phyloP scores from a whole-genome alignment of 1,140 invertebrate genomes.

The Hermetia illucens region DNA sequence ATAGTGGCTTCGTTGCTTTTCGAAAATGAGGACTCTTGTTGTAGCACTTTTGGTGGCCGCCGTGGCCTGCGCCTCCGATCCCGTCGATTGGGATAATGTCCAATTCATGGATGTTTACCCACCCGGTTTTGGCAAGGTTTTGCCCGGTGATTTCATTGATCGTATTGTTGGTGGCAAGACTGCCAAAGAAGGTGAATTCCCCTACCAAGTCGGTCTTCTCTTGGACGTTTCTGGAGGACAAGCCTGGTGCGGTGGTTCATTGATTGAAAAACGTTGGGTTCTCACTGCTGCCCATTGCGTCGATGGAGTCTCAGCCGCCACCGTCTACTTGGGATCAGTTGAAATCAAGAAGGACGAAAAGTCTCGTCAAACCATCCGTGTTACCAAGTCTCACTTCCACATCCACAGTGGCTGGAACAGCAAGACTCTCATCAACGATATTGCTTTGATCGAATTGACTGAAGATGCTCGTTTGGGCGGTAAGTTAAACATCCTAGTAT shows the following conservation, averaged over 20 bases:
- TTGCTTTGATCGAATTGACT: slow-evolving; percentile 30
- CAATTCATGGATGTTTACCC: background rate
- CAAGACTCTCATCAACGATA: slow-evolving; percentile 20
- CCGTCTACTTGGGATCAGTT: slow-evolving; percentile 18
- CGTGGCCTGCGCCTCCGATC: background rate
- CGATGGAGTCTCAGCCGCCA: slow-evolving; percentile 19
- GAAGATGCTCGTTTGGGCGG: slow-evolving; percentile 16
- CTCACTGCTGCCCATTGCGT: slow-evolving; percentile 48
- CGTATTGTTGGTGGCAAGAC: slow-evolving; percentile 17
- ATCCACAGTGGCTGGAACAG: slow-evolving; percentile 15
- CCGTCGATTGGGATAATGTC: background rate
- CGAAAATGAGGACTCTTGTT: too few species aligned
- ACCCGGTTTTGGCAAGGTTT: background rate
- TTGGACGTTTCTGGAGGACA: slow-evolving; percentile 18
- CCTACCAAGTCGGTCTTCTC: slow-evolving; percentile 34
- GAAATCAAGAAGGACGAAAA: slow-evolving; percentile 14
- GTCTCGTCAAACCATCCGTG: slow-evolving; percentile 16
- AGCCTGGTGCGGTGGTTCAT: slow-evolving; percentile 39
- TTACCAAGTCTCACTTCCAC: slow-evolving; percentile 13
- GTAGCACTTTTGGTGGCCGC: background rate
- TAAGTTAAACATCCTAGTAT: slow-evolving; percentile 13
- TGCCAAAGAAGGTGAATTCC: slow-evolving; percentile 31
- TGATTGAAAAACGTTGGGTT: slow-evolving; percentile 37
- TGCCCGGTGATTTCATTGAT: slow-evolving; percentile 5
- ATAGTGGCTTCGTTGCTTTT: too few species aligned